Evolutionary conservation across 1,140 invertebrate species (phyloP), one percentile per base, ranked within the genome.

Genomic region (Diabrotica undecimpunctata): DNA sequence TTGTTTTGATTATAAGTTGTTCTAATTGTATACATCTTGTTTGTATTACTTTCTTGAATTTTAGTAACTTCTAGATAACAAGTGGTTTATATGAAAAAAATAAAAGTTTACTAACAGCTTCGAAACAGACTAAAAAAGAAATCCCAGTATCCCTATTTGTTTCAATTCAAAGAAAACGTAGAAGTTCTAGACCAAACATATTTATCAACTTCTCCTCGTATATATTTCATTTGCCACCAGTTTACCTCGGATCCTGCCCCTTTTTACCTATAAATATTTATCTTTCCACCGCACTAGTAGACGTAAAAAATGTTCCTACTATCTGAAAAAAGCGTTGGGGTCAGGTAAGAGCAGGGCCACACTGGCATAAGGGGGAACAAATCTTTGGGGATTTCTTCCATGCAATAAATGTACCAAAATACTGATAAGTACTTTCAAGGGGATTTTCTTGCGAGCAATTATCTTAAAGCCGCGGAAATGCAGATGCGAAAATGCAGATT

Each of bases 211-310:
- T 10, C 8, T n/a, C 41, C 41, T 46, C n/a, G 41, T 46, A 46
- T 46, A 46, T 46, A 46, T 46, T 46, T 55, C 13, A 57, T 57
- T 57, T 57, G 55, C 55, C 36, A 57, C 55, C 36, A 10, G n/a
- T 57, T 10, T 37, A 57, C 37, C 11, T 37, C 37, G 55, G 38
- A 57, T 37, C 37, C 55, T 57, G 55, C 55, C 55, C 9, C 37
- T 25, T 25, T 57, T 57, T 57, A n/a, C 25, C 11, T 57, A 57
- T 57, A 57, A 57, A 57, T 57, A 57, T 57, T 57, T 57, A 57
- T 57, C 55, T 57, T 57, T n/a, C 55, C 36, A 57, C 25, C 37
- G 11, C 54, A 37, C 41, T 46, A 46, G 41, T 46, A 38, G 55
- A 12, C 36, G 37, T 57, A 57, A 57, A 57, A 57, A 57, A 57